Percentiles rank a stretch among this genome's conserved stretches.
These are phyloP conservation scores for Malacoraja senta DNA, from an alignment of 2,797 vertebrate species.

Conservation along the genomic window DNA sequence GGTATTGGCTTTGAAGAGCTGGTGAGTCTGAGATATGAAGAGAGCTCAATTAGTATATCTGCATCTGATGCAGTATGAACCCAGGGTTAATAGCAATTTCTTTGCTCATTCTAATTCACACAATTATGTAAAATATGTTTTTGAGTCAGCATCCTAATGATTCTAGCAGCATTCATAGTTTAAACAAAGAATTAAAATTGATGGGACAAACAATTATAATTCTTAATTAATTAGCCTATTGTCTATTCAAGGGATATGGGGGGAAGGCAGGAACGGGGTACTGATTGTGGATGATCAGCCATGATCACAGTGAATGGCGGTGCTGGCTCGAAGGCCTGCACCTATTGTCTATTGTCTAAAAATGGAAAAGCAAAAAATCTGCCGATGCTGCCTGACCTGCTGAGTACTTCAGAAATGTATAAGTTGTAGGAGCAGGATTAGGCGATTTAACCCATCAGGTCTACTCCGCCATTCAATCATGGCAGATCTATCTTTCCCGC, in stretches of 20 bases:
- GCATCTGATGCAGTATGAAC: background rate
- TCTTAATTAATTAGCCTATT: background rate
- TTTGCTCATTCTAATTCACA: background rate
- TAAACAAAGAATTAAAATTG: background rate
- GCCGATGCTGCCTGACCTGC: too few species aligned
- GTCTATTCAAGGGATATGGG: too few species aligned
- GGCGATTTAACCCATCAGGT: too few species aligned
- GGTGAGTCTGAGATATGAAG: background rate
- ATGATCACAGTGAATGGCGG: too few species aligned
- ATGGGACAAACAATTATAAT: background rate
- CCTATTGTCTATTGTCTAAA: too few species aligned
- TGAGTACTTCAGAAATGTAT: too few species aligned
- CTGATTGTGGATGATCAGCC: too few species aligned
- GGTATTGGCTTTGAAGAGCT: background rate
- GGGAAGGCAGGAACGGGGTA: too few species aligned
- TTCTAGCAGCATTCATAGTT: background rate
- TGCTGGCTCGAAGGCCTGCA: too few species aligned
- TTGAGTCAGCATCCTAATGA: background rate
- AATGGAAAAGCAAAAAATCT: background rate
- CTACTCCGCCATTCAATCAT: too few species aligned
- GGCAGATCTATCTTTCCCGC: too few species aligned
- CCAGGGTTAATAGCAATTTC: background rate
- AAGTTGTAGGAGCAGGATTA: too few species aligned
- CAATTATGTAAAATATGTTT: background rate
- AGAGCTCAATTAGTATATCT: background rate